These are phyloP conservation scores for Clepsis dumicolana DNA, from an alignment of 2,888 invertebrate genomes.

Conservation along the genomic window DNA sequence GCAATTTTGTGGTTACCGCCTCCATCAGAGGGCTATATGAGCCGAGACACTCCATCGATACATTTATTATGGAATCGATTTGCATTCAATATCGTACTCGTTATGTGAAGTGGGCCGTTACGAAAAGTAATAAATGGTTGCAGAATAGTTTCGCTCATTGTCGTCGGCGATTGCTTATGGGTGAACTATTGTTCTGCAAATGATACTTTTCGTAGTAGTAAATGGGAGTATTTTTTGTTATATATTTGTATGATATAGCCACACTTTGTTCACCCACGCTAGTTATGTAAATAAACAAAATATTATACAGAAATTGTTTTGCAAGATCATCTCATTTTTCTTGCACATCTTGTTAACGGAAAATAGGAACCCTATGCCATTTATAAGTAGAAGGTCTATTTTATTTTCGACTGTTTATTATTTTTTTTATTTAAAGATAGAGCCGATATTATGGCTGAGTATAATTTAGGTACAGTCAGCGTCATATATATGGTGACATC, in stretches of 20 bases:
- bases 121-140: slow-evolving; percentile 45
- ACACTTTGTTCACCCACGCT: neutral
- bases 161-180: slow-evolving; percentile 50
- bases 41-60: slow-evolving; percentile 33
- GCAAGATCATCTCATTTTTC: neutral
- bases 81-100: slow-evolving; percentile 40
- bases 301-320: neutral
- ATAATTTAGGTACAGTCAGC: too few species aligned
- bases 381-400: neutral
- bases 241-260: neutral
- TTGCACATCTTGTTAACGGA: neutral
- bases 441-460: too few species aligned
- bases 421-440: too few species aligned
- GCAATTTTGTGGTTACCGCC: slow-evolving; percentile 43
- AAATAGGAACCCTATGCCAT: neutral
- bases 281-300: neutral
- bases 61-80: slow-evolving; percentile 40
- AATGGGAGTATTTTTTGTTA: slow-evolving; percentile 13
- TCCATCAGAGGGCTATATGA: slow-evolving; percentile 35
- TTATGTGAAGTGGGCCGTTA: slow-evolving; percentile 42
- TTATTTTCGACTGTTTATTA: too few species aligned
- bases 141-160: slow-evolving; percentile 43
- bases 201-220: slow-evolving; percentile 49
- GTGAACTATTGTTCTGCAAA: slow-evolving; percentile 45
- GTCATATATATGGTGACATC: too few species aligned